These are phyloP conservation scores for Anniella stebbinsi DNA, from an alignment of 2,797 vertebrate species.

Conservation along the genomic window DNA sequence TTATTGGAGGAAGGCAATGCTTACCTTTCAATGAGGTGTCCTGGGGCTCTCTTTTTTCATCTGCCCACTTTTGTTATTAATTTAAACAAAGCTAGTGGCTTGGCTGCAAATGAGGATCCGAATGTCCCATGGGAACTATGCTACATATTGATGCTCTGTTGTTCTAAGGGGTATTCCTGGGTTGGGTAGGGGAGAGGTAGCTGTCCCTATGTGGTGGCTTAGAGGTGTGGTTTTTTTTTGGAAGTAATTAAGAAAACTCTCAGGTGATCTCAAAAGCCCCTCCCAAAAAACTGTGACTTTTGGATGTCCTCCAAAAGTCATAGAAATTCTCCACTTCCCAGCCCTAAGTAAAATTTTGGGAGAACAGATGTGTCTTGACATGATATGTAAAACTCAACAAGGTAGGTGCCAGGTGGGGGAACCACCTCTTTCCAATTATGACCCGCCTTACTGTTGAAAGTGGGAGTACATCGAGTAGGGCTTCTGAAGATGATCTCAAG, in stretches of 20 bases:
- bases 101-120: neutral
- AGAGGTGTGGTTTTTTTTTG: too few relatives aligned
- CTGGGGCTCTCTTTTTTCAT: neutral
- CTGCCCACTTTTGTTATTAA: neutral
- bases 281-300: neutral
- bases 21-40: neutral
- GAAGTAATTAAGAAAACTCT: too few relatives aligned
- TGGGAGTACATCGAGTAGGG: neutral
- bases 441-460: neutral
- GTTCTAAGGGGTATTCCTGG: neutral
- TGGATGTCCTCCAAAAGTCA: neutral
- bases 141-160: neutral
- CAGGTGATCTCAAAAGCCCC: neutral
- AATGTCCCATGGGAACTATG: neutral
- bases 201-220: neutral
- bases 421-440: neutral
- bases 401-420: too few relatives aligned
- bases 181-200: neutral
- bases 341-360: neutral
- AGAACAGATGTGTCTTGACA: neutral
- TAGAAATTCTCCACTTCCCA: neutral
- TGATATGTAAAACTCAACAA: neutral
- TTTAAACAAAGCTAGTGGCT: neutral
- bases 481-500: neutral
- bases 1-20: neutral